Evolutionary conservation across 2,797 vertebrate genomes (phyloP).

Genomic region (Dendrocincla fuliginosa): DNA sequence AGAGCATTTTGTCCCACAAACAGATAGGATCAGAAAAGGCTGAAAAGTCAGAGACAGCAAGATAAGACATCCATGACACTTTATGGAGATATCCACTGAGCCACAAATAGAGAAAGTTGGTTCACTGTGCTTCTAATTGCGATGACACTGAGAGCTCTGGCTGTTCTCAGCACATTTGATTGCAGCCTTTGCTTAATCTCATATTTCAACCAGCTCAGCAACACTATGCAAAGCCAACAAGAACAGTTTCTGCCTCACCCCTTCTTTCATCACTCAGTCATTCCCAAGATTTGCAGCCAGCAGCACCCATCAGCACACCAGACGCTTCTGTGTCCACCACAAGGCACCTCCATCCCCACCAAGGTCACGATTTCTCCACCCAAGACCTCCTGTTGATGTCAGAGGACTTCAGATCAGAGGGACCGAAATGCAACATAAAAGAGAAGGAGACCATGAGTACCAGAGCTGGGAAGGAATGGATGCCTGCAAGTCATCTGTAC

Average conservation of each 20-base stretch:
- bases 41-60: accelerated
- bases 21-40: not conserved
- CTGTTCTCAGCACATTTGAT: not conserved
- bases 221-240: not conserved
- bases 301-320: not conserved
- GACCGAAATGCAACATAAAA: not conserved
- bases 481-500: not conserved
- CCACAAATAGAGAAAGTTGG: not conserved
- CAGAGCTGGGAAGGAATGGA: not conserved
- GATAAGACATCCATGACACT: not conserved
- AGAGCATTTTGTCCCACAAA: not conserved
- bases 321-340: not conserved
- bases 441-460: not conserved
- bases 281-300: not conserved
- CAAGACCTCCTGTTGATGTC: not conserved
- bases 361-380: not conserved
- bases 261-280: not conserved
- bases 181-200: not conserved
- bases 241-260: not conserved
- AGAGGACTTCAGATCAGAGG: not conserved
- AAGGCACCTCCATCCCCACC: not conserved
- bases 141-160: not conserved
- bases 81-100: not conserved
- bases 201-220: not conserved
- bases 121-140: not conserved